These are phyloP conservation scores for Trichogramma dendrolimi DNA, from an alignment of 2,888 invertebrate genomes.

Conservation along the genomic window DNA sequence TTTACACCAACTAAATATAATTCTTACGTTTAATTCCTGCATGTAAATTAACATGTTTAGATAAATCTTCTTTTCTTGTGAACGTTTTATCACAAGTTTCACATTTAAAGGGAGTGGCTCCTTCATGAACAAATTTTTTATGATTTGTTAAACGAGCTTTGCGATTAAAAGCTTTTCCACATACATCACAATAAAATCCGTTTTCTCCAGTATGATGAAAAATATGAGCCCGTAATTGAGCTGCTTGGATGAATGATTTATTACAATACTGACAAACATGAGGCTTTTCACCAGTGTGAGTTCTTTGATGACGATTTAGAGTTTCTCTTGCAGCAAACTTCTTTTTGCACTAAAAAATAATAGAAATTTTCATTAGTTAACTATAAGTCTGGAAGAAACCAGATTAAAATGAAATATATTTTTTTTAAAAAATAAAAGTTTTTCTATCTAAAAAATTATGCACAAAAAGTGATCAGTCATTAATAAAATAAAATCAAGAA, in stretches of 20 bases:
- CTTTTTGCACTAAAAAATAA: conserved; percentile 64
- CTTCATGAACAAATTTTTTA: conserved; percentile 63
- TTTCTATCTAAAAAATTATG: not conserved
- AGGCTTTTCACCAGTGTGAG: conserved; percentile 59
- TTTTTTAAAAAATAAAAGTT: not conserved
- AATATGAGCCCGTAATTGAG: conserved; percentile 74
- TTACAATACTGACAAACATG: conserved; percentile 65
- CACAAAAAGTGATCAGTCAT: not conserved
- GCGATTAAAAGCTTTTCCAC: conserved; percentile 56
- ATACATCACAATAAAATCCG: conserved; percentile 63
- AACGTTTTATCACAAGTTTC: conserved; percentile 59
- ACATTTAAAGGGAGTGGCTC: conserved; percentile 60
- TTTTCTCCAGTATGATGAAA: conserved; percentile 71
- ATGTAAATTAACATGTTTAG: conserved; percentile 59
- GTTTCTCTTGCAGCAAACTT: conserved; percentile 81
- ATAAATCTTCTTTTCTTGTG: conserved; percentile 61
- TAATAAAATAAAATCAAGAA: conserved; percentile 4
- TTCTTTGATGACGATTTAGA: conserved; percentile 69
- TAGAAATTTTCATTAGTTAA: not conserved
- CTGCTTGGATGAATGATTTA: conserved; percentile 79
- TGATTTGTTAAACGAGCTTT: conserved; percentile 57
- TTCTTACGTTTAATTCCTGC: conserved; percentile 59
- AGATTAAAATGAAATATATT: not conserved
- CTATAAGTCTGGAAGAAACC: not conserved
- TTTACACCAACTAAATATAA: not conserved